phyloP scores from a whole-genome alignment of 2,113 vertebrate species.

The Otus sunia region DNA sequence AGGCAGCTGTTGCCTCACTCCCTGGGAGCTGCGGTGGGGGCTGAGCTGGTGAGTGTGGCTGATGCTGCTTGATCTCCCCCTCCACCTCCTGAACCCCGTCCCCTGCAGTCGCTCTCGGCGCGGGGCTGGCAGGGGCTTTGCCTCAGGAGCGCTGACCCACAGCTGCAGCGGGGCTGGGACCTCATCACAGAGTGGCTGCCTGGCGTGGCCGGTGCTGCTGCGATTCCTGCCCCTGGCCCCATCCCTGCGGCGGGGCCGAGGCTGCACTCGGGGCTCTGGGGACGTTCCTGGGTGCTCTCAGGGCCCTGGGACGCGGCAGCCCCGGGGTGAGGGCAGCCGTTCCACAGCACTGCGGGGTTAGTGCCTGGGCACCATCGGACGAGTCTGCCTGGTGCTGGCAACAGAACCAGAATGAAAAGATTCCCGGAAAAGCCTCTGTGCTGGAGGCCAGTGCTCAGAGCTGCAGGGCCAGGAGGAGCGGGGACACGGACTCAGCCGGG shows the following conservation, averaged over 20 bases:
- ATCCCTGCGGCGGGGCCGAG: background rate
- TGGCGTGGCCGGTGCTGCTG: fast-evolving
- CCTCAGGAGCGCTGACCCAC: fast-evolving
- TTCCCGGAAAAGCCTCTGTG: background rate
- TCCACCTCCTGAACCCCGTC: background rate
- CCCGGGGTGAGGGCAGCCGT: fast-evolving
- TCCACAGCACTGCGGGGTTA: fast-evolving
- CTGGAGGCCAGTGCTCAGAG: background rate
- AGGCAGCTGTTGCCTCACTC: background rate
- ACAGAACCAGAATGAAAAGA: fast-evolving
- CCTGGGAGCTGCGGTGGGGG: background rate
- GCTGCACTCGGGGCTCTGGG: background rate
- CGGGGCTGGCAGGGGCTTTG: background rate
- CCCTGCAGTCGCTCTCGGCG: background rate
- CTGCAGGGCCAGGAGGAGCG: background rate
- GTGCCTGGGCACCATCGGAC: background rate
- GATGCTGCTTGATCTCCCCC: background rate
- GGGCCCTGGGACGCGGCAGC: background rate
- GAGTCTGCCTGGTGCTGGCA: background rate
- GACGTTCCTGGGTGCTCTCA: background rate
- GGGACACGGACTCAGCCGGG: fast-evolving
- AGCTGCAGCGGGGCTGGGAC: too few relatives aligned
- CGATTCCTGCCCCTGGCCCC: background rate
- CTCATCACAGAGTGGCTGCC: fast-evolving
- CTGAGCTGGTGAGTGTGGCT: too few relatives aligned